A percentile compares a stretch with the other conserved stretches of the same genome.
phyloP scores from a whole-genome alignment of 1,140 invertebrate genomes.

The Drosophila arizonae region DNA sequence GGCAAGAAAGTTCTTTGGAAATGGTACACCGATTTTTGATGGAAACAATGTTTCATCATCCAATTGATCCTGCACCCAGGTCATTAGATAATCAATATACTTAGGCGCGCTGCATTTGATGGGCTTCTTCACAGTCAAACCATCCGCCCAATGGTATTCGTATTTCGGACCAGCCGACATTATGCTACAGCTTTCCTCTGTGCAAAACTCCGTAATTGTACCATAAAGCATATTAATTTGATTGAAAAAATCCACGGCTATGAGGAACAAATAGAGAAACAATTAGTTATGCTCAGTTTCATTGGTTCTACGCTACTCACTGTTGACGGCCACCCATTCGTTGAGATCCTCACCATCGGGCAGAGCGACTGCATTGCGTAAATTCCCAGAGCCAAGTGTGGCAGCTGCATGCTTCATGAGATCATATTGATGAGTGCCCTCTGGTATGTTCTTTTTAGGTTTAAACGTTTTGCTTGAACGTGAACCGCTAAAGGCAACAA shows the following conservation, averaged over 20 bases:
- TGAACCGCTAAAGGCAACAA: slow-evolving; percentile 61
- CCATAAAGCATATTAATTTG: slow-evolving; percentile 99
- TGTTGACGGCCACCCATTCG: slow-evolving; percentile 99
- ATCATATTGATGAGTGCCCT: slow-evolving; percentile 99
- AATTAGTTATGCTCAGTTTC: background rate
- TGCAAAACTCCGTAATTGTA: slow-evolving; percentile 99
- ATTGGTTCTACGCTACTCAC: slow-evolving; percentile 86
- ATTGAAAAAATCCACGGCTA: slow-evolving; percentile 99
- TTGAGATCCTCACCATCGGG: slow-evolving; percentile 99
- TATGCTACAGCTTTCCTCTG: slow-evolving; percentile 98
- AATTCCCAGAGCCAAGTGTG: slow-evolving; percentile 98
- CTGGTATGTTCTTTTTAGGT: slow-evolving; percentile 99
- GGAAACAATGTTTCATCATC: slow-evolving; percentile 99
- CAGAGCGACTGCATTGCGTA: slow-evolving; percentile 96
- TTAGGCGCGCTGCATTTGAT: slow-evolving; percentile 99
- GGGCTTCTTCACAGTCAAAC: slow-evolving; percentile 98
- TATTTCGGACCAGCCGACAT: slow-evolving; percentile 99
- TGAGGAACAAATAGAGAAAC: background rate
- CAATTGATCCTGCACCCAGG: slow-evolving; percentile 99
- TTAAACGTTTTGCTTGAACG: slow-evolving; percentile 98
- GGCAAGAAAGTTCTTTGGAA: slow-evolving; percentile 98
- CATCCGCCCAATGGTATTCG: slow-evolving; percentile 99
- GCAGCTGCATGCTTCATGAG: slow-evolving; percentile 99
- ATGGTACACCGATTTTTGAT: slow-evolving; percentile 99
- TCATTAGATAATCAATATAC: slow-evolving; percentile 99